Conservation (phyloP, 2,888 invertebrate species). For the Orthosia gothica region DNA sequence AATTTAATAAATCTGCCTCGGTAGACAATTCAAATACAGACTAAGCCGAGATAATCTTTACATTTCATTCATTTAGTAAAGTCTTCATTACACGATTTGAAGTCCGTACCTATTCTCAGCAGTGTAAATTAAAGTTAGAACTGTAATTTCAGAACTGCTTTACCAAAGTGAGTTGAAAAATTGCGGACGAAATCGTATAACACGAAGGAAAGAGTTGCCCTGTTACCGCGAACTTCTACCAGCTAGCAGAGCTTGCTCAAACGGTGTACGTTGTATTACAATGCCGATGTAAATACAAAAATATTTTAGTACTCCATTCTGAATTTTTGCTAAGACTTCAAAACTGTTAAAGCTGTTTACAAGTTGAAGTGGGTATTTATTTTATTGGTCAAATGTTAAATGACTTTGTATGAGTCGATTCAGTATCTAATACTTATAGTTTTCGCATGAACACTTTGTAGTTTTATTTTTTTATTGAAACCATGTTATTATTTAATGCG, state of each 20-base stretch:
- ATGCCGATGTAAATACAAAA: conserved; percentile 62
- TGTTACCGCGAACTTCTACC: conserved; percentile 66
- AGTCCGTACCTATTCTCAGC: conserved; percentile 54
- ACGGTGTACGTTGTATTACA: conserved; percentile 65
- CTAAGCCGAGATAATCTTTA: conserved; percentile 70
- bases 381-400: conserved; percentile 38
- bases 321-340: conserved; percentile 56
- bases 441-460: background rate
- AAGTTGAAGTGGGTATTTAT: conserved; percentile 52
- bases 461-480: conserved; percentile 9
- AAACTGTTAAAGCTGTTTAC: conserved; percentile 57
- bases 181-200: conserved; percentile 64
- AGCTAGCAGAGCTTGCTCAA: conserved; percentile 65
- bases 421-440: conserved; percentile 2
- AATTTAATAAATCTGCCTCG: conserved; percentile 76
- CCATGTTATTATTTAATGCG: background rate
- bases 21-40: conserved; percentile 73
- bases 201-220: conserved; percentile 64
- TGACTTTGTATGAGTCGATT: conserved; percentile 35
- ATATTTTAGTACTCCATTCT: conserved; percentile 58
- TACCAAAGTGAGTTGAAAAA: conserved; percentile 66
- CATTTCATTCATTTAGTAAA: conserved; percentile 70
- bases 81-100: conserved; percentile 58
- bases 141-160: conserved; percentile 67
- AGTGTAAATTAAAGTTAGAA: conserved; percentile 60